Conservation (phyloP, 1,140 invertebrate species). For the Venustaconcha ellipsiformis region DNA sequence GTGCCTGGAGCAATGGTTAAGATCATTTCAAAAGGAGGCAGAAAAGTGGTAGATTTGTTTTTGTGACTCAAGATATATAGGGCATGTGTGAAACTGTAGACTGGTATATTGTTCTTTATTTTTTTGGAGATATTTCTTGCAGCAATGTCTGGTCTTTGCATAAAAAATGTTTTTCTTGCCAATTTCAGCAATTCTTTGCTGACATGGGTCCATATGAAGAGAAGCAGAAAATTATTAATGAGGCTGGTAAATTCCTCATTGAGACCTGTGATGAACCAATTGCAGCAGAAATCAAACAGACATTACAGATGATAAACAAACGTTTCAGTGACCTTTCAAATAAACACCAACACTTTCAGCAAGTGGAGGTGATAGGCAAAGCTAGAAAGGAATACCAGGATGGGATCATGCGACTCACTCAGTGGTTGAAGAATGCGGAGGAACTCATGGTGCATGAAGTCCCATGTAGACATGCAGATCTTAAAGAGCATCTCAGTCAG, state of each 20-base stretch:
- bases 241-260: constrained; percentile 88
- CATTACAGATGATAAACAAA: constrained; percentile 78
- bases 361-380: constrained; percentile 86
- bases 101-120: too few species aligned
- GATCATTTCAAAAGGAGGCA: too few species aligned
- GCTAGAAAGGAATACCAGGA: constrained; percentile 84
- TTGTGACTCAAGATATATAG: too few species aligned
- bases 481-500: constrained; percentile 83
- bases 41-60: too few species aligned
- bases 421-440: constrained; percentile 86
- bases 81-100: too few species aligned
- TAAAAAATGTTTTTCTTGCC: constrained; percentile 7
- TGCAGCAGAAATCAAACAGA: constrained; percentile 81
- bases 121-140: neutral
- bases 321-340: constrained; percentile 79
- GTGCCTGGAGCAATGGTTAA: too few species aligned
- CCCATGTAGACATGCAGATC: constrained; percentile 80
- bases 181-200: constrained; percentile 75
- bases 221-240: constrained; percentile 84
- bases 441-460: constrained; percentile 51
- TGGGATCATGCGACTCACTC: constrained; percentile 81
- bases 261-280: constrained; percentile 87
- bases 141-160: neutral
- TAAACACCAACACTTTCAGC: constrained; percentile 72
- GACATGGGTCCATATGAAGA: constrained; percentile 92